A percentile compares a stretch with the other conserved stretches of the same genome.
Evolutionary conservation across 2,888 invertebrate species (phyloP).

Genomic region (Eupsilia transversa): DNA sequence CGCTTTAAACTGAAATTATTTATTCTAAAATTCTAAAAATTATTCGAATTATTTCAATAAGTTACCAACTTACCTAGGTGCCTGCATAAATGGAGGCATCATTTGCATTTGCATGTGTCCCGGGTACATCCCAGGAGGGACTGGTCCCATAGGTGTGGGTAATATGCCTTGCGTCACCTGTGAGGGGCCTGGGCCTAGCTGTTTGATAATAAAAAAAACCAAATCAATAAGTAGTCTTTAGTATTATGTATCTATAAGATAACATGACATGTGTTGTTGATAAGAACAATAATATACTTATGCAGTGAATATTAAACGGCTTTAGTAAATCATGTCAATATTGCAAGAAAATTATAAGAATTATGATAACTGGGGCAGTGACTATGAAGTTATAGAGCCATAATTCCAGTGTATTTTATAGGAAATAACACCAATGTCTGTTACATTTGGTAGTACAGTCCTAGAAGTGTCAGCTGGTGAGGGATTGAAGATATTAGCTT

Average conservation of each 20-base stretch:
- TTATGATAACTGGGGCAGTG: neutral
- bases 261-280: slow-evolving; percentile 28
- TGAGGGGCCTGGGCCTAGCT: slow-evolving; percentile 91
- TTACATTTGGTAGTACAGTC: neutral
- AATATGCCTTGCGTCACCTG: slow-evolving; percentile 91
- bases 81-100: slow-evolving; percentile 94
- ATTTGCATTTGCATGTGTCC: slow-evolving; percentile 93
- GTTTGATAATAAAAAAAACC: slow-evolving; percentile 25
- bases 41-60: neutral
- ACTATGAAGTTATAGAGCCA: neutral
- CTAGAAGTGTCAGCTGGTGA: neutral
- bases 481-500: slow-evolving; percentile 63
- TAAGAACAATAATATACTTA: slow-evolving; percentile 33
- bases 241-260: slow-evolving; percentile 29
- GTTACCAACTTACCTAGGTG: slow-evolving; percentile 86
- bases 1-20: neutral
- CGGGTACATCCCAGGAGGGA: slow-evolving; percentile 93
- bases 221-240: neutral
- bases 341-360: too few relatives aligned
- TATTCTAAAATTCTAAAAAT: too few relatives aligned
- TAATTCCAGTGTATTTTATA: neutral
- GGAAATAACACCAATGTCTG: neutral
- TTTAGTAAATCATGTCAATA: neutral
- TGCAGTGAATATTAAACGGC: neutral
- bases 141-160: slow-evolving; percentile 91